phyloP scores from a whole-genome alignment of 2,113 vertebrate genomes.

The Anarhynchus alexandrinus region DNA sequence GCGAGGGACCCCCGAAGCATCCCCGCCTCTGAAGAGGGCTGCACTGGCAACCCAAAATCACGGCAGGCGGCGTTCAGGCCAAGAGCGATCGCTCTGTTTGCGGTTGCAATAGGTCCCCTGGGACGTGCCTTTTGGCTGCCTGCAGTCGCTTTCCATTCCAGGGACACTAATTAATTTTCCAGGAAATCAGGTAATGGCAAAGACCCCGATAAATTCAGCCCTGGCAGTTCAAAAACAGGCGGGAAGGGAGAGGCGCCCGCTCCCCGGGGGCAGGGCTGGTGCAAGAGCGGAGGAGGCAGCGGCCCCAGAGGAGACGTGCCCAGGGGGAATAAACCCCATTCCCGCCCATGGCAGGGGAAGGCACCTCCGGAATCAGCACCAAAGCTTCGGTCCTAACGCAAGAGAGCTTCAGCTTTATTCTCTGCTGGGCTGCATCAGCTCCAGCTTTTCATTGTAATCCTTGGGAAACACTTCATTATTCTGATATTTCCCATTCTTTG shows the following conservation, averaged over 20 bases:
- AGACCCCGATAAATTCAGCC: neutral
- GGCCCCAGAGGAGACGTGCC: too few relatives aligned
- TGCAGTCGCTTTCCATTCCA: neutral
- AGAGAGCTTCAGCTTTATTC: neutral
- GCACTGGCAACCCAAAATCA: neutral
- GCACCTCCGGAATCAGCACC: neutral
- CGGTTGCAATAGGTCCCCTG: neutral
- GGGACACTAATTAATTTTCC: neutral
- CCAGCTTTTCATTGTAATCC: neutral
- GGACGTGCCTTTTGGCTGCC: neutral
- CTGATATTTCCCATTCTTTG: neutral
- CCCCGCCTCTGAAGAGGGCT: rapidly evolving
- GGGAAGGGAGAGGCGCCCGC: neutral
- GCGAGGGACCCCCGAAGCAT: neutral
- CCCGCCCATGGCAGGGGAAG: rapidly evolving
- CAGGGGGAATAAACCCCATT: neutral
- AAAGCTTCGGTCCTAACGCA: too few relatives aligned
- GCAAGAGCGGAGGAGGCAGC: neutral
- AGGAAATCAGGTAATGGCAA: neutral
- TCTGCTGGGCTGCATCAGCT: neutral
- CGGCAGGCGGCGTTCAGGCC: rapidly evolving
- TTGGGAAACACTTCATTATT: neutral
- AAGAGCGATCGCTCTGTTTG: rapidly evolving
- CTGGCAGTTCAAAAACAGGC: rapidly evolving
- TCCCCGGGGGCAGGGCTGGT: neutral